Evolutionary conservation across 2,888 invertebrate genomes (phyloP).

Genomic region (Cepaea hortensis): DNA sequence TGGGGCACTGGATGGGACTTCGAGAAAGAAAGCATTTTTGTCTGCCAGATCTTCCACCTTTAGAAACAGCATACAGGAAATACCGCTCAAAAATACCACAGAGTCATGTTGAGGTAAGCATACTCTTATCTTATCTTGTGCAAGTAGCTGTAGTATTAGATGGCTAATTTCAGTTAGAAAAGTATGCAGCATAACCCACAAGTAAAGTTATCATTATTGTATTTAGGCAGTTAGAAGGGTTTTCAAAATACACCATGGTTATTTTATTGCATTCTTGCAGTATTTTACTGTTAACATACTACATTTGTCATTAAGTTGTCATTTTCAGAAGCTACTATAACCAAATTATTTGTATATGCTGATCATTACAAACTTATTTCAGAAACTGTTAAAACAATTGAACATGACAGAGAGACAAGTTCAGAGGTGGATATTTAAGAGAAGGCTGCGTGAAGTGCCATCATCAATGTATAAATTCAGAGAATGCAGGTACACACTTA

Average conservation of each 20-base stretch:
- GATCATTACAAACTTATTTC: slow-evolving; percentile 58
- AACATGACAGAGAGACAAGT: slow-evolving; percentile 91
- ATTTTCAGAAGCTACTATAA: too few relatives aligned
- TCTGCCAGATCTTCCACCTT: slow-evolving; percentile 55
- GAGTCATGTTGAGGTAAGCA: slow-evolving; percentile 60
- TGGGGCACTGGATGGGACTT: slow-evolving; percentile 62
- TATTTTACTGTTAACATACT: too few relatives aligned
- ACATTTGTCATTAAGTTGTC: too few relatives aligned
- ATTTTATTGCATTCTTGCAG: too few relatives aligned
- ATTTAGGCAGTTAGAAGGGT: too few relatives aligned
- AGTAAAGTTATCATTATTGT: too few relatives aligned
- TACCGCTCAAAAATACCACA: slow-evolving; percentile 60
- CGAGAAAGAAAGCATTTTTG: slow-evolving; percentile 57
- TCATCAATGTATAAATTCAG: slow-evolving; percentile 92
- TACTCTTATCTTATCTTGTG: background rate
- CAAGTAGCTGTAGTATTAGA: too few relatives aligned
- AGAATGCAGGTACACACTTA: slow-evolving; percentile 83
- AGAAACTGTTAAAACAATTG: slow-evolving; percentile 88
- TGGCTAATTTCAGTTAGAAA: too few relatives aligned
- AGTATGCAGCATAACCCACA: too few relatives aligned
- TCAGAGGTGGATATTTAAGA: slow-evolving; percentile 91
- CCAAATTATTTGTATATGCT: background rate
- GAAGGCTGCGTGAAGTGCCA: slow-evolving; percentile 90
- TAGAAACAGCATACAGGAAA: slow-evolving; percentile 61
- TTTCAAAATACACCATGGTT: too few relatives aligned